Evolutionary conservation across 2,888 invertebrate genomes (phyloP), one percentile per base, ranked within the genome.

Genomic region (Scaptomyza parva): DNA sequence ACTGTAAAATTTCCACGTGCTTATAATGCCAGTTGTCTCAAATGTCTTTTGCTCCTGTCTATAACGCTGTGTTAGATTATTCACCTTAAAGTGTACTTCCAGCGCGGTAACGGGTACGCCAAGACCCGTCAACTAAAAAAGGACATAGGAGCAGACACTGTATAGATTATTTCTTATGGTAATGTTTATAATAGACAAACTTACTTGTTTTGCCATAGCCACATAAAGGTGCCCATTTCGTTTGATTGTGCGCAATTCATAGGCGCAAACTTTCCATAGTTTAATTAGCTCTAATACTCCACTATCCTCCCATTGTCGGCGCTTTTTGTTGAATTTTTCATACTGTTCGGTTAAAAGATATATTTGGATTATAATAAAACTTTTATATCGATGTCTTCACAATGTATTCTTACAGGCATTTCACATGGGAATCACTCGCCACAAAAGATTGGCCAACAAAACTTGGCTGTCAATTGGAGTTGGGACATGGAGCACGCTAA

Each of bases 271-370:
- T 91, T 91, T 91, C 91, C 91, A 91, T 88, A 91, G 84, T 86
- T 91, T 91, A 67, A 91, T 91, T 70, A 91, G 80, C 74, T 91
- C 91, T 75, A 91, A 80, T 66, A 91, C 91, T 76, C 91, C 91
- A 76, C 88, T 90, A 88, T 91, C 91, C 90, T 91, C 91, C 91
- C 91, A 91, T 88, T 91, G 91, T 82, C 91, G 89, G 70, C 91
- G 91, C 87, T 91, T 91, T 89, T 91, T 91, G 76, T 91, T 91
- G 89, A 91, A 91, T 88, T 91, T 91, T 90, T 91, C 91, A 90
- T 91, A 91, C 89, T 89, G 30, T 18, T 1, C 0, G 22, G 6
- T 11, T 7, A 26, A 39, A n/a, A 4, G 3, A 35, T 22, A 5
- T 35, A 4, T 30, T 3, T 3, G 5, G 6, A 37, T 24, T 9